These are phyloP conservation scores for Tauraco erythrolophus DNA, from an alignment of 2,113 vertebrate genomes.

Conservation along the genomic window DNA sequence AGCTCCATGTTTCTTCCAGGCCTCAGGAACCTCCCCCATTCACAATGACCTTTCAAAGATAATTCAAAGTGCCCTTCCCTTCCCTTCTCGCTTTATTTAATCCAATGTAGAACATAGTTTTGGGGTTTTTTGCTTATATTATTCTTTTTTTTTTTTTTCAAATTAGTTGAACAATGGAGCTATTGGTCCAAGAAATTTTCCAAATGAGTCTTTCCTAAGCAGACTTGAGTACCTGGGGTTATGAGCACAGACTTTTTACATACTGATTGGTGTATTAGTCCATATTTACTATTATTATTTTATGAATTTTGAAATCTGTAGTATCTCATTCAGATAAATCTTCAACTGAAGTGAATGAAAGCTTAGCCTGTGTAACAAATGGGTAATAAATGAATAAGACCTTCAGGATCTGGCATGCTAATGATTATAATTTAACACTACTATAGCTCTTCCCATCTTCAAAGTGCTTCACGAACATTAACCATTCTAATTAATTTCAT, in stretches of 20 bases:
- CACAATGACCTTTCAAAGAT: background rate
- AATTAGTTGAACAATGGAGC: background rate
- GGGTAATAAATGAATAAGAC: constrained; percentile 51
- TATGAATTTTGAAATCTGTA: constrained; percentile 22
- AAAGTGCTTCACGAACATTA: constrained; percentile 57
- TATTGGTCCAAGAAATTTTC: background rate
- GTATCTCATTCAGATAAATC: constrained; percentile 16
- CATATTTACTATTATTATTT: constrained; percentile 5
- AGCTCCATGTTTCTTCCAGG: background rate
- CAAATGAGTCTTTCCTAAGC: background rate
- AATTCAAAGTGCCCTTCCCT: background rate
- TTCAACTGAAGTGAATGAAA: constrained; percentile 12
- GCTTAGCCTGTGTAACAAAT: constrained; percentile 47
- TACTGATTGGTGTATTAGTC: background rate
- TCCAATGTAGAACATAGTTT: background rate
- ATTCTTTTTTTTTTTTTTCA: background rate
- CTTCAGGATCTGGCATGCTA: constrained; percentile 59
- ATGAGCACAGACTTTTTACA: background rate
- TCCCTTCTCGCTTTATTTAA: background rate
- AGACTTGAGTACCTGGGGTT: background rate
- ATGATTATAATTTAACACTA: constrained; percentile 62
- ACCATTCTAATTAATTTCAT: constrained; percentile 72
- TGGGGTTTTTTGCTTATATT: background rate
- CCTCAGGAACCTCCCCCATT: background rate
- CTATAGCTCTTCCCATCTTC: constrained; percentile 54